Evolutionary conservation across 2,888 invertebrate genomes (phyloP).

Genomic region (Sympetrum striolatum): DNA sequence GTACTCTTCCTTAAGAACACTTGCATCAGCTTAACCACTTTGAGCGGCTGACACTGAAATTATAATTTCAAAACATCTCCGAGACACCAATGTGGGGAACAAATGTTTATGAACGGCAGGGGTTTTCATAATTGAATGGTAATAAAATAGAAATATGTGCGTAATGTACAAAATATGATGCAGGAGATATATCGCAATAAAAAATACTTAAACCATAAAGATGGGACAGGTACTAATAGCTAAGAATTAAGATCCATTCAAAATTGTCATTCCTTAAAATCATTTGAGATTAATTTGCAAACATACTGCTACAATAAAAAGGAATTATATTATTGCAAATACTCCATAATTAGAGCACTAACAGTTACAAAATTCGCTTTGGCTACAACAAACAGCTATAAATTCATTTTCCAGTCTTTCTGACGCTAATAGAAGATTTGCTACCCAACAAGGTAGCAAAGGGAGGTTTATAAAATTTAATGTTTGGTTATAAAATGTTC

Average conservation of each 20-base stretch:
- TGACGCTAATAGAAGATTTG: constrained; percentile 23
- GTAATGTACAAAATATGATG: not conserved
- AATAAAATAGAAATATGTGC: not conserved
- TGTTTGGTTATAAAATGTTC: constrained; percentile 8
- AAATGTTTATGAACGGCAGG: not conserved
- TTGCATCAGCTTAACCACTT: not conserved
- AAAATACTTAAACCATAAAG: not conserved
- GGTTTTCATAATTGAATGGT: not conserved
- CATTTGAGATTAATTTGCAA: not conserved
- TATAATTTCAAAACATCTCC: not conserved
- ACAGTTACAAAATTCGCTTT: not conserved
- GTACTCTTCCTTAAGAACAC: not conserved
- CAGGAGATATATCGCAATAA: not conserved
- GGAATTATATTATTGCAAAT: not conserved
- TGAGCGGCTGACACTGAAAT: not conserved
- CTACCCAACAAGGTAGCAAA: not conserved
- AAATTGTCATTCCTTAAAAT: constrained; percentile 2
- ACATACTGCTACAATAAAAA: not conserved
- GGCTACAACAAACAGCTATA: not conserved
- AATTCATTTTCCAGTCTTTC: constrained; percentile 11
- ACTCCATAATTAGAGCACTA: not conserved
- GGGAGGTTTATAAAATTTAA: constrained; percentile 14
- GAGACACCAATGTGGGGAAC: not conserved
- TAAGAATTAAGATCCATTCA: not conserved
- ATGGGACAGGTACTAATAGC: not conserved